Evolutionary conservation across 2,797 vertebrate genomes (phyloP).

Genomic region (Sebastes minor): DNA sequence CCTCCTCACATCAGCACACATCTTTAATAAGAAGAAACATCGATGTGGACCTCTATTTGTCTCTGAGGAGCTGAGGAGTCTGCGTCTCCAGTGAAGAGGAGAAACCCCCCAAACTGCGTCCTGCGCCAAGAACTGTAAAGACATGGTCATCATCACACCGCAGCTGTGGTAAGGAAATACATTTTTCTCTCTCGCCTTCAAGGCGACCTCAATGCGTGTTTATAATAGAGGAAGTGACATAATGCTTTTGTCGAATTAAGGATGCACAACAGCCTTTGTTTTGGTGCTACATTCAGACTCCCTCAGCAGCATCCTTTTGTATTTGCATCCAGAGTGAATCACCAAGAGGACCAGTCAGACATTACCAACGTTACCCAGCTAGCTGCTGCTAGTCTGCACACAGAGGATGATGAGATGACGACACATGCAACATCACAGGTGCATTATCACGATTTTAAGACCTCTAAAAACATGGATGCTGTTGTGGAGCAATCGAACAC

Average conservation of each 20-base stretch:
- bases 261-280: background rate
- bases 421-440: constrained; percentile 5
- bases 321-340: constrained; percentile 71
- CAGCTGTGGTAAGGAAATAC: constrained; percentile 77
- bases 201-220: background rate
- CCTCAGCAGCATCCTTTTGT: constrained; percentile 54
- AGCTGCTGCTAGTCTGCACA: constrained; percentile 37
- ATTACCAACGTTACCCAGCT: constrained; percentile 43
- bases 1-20: background rate
- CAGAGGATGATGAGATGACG: background rate
- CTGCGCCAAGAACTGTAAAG: constrained; percentile 83
- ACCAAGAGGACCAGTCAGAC: constrained; percentile 69
- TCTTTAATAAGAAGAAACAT: background rate
- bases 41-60: constrained; percentile 14
- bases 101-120: constrained; percentile 76
- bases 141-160: constrained; percentile 72
- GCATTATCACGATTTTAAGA: background rate
- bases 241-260: background rate
- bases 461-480: constrained; percentile 30
- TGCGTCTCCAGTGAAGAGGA: constrained; percentile 49
- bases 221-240: background rate
- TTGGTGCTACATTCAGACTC: background rate
- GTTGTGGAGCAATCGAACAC: background rate
- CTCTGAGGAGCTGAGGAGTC: constrained; percentile 45
- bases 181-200: constrained; percentile 18